Evolutionary conservation across 30 jellyfish, hydroid and myxozoan species (phyloP).

Genomic region (Aurelia sp.): DNA sequence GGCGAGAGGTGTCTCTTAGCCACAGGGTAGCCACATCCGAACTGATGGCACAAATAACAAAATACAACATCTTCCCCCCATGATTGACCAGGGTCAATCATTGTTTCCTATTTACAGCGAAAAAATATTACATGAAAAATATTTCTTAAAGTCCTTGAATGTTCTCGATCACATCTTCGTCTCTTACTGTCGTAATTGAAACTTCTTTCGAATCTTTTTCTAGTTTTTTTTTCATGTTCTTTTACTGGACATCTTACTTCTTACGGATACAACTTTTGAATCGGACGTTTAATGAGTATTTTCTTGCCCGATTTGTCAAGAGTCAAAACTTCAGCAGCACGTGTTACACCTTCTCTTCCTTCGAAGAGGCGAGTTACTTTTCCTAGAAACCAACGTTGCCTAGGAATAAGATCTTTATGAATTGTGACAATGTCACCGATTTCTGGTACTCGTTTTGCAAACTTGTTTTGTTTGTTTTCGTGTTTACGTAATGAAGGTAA

Average conservation of each 20-base stretch:
- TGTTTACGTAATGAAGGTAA: not conserved
- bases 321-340: conserved; percentile 10
- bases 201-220: not conserved
- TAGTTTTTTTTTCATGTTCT: not conserved
- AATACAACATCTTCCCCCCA: not conserved
- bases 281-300: not conserved
- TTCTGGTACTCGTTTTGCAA: not conserved
- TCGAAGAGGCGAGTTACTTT: not conserved
- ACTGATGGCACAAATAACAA: not conserved
- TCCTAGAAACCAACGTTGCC: conserved; percentile 12
- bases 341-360: conserved; percentile 16
- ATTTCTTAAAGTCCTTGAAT: not conserved
- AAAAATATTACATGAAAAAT: not conserved
- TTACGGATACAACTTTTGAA: not conserved
- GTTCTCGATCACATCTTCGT: not conserved
- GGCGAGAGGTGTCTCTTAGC: not conserved
- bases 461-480: not conserved
- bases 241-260: not conserved
- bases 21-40: not conserved
- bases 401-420: not conserved
- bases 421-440: conserved; percentile 30
- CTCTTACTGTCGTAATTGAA: not conserved
- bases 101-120: not conserved
- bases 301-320: not conserved
- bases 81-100: conserved; percentile 4